Conservation (phyloP, 1,140 invertebrate species). For the Zaprionus vittiger region DNA sequence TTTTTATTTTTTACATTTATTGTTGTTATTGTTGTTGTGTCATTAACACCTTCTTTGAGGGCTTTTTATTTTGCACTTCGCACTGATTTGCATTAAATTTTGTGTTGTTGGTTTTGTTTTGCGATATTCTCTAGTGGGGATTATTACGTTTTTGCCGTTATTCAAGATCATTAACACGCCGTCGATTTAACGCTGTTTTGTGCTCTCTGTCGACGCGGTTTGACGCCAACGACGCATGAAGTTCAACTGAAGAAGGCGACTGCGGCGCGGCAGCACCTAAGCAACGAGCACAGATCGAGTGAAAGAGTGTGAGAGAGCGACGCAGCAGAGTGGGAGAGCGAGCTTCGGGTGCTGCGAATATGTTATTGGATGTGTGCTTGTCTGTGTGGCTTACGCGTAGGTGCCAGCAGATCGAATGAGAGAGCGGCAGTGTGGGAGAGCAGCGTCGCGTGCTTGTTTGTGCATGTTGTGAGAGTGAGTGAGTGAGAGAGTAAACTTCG, state of each 20-base stretch:
- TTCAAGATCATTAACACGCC: slow-evolving; percentile 45
- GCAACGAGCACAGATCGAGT: slow-evolving; percentile 8
- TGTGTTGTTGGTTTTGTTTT: slow-evolving; percentile 8
- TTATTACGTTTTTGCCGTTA: slow-evolving; percentile 26
- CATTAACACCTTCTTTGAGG: slow-evolving; percentile 11
- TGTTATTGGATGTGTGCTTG: neutral
- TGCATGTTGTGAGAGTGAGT: no score
- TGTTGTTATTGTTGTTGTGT: slow-evolving; percentile 9
- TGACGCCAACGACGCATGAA: slow-evolving; percentile 55
- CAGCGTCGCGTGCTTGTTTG: no score
- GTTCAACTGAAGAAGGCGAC: slow-evolving; percentile 44
- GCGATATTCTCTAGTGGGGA: neutral
- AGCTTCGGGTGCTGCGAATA: neutral
- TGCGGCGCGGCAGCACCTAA: slow-evolving; percentile 29
- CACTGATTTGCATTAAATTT: neutral
- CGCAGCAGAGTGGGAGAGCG: neutral
- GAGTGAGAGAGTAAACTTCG: neutral
- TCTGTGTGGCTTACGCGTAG: no score
- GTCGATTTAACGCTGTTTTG: neutral
- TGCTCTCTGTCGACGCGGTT: slow-evolving; percentile 42
- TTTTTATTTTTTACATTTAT: neutral
- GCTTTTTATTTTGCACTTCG: neutral
- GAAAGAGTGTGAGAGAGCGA: slow-evolving; percentile 1
- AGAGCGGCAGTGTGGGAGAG: neutral
- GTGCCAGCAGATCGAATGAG: neutral